These are phyloP conservation scores for Gortyna flavago DNA, from an alignment of 2,888 invertebrate species.

Conservation along the genomic window DNA sequence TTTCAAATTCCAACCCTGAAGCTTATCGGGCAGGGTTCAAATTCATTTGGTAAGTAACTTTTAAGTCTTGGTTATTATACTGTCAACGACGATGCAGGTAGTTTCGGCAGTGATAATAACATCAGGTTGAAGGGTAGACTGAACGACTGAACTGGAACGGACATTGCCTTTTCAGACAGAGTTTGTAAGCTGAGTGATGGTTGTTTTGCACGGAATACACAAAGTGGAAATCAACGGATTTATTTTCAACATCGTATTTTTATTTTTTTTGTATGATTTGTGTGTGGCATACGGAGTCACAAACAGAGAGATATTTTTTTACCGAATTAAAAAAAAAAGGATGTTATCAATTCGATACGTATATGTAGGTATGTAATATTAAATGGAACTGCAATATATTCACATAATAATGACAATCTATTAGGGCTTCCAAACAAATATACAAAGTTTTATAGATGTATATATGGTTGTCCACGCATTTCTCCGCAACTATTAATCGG, in stretches of 20 bases:
- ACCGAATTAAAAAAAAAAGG: no score
- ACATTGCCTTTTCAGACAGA: constrained; percentile 27
- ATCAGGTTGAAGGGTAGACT: constrained; percentile 48
- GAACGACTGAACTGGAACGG: constrained; percentile 15
- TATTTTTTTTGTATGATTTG: no score
- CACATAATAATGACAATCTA: no score
- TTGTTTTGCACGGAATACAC: neutral
- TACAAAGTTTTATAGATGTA: no score
- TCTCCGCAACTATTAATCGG: no score
- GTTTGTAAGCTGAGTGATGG: constrained; percentile 1
- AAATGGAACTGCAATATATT: no score
- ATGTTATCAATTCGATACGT: no score
- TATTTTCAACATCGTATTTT: neutral
- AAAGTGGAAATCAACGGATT: neutral
- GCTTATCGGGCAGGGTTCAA: neutral
- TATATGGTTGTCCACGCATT: no score
- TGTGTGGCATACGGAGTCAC: no score
- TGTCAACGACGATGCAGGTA: constrained; percentile 54
- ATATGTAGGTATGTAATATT: no score
- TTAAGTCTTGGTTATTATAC: constrained; percentile 44
- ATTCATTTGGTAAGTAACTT: neutral
- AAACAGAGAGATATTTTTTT: no score
- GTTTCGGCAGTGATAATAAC: constrained; percentile 49
- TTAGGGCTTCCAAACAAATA: no score
- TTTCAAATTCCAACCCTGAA: constrained; percentile 16